phyloP scores from a whole-genome alignment of 2,888 invertebrate species.

The Synanthedon andrenaeformis region DNA sequence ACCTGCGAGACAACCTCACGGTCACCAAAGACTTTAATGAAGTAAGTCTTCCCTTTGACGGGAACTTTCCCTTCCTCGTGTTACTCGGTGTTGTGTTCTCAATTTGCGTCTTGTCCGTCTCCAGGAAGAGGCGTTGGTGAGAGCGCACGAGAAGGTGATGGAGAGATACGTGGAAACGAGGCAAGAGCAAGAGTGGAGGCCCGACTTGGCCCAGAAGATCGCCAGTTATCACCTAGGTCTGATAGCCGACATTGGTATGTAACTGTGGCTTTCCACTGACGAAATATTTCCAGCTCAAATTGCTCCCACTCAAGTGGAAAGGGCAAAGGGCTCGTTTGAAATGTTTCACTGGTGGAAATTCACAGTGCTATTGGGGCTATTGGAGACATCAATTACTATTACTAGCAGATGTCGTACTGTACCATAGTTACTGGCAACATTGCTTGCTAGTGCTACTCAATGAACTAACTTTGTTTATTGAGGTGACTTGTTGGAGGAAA shows the following conservation, averaged over 20 bases:
- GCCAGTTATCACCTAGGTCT: constrained; percentile 42
- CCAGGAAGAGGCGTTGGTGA: constrained; percentile 44
- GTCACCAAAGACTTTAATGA: constrained; percentile 46
- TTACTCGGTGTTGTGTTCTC: not conserved
- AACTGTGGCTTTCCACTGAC: not conserved
- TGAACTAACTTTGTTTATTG: too few species aligned
- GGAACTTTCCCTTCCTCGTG: too few species aligned
- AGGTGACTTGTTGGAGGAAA: too few species aligned
- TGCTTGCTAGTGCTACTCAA: too few species aligned
- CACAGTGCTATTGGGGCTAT: too few species aligned
- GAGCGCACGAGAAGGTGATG: constrained; percentile 42
- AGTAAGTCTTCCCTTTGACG: constrained; percentile 17
- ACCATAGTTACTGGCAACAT: too few species aligned
- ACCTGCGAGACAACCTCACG: constrained; percentile 41
- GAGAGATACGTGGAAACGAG: constrained; percentile 27
- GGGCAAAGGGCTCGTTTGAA: too few species aligned
- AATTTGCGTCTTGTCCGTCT: not conserved
- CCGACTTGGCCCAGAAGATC: constrained; percentile 36
- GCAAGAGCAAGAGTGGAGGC: constrained; percentile 21
- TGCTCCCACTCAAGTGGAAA: too few species aligned
- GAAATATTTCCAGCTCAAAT: too few species aligned
- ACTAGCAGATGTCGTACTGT: too few species aligned
- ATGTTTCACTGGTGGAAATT: not conserved
- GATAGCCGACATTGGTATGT: not conserved
- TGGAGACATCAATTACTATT: too few species aligned